Evolutionary conservation across 2,888 invertebrate species (phyloP).

Genomic region (Abrostola tripartita): DNA sequence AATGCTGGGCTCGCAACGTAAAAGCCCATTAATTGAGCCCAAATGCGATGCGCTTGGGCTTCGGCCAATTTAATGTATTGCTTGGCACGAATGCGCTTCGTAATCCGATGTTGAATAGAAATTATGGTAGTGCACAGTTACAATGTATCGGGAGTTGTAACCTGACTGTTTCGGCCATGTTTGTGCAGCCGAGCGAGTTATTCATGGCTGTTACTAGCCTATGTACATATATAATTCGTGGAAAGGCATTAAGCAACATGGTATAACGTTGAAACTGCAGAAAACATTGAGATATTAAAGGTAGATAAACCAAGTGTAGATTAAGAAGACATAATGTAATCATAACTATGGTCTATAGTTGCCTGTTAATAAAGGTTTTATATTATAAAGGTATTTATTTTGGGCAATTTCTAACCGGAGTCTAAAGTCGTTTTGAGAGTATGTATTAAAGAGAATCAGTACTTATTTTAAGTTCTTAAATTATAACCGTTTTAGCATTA

Average conservation of each 20-base stretch:
- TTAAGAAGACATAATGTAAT: too few relatives aligned
- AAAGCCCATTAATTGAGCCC: slow-evolving; percentile 81
- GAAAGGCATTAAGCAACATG: background rate
- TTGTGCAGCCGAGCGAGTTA: background rate
- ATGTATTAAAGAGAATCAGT: too few relatives aligned
- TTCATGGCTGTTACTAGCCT: background rate
- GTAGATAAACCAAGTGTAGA: background rate
- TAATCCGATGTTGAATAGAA: slow-evolving; percentile 78
- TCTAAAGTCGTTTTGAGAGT: too few relatives aligned
- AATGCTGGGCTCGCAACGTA: slow-evolving; percentile 65
- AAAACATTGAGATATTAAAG: slow-evolving; percentile 1
- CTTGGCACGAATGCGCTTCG: slow-evolving; percentile 76
- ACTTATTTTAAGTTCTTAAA: too few relatives aligned
- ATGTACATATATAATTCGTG: background rate
- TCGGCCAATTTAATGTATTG: slow-evolving; percentile 84
- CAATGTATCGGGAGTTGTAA: slow-evolving; percentile 51
- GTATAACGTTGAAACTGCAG: background rate
- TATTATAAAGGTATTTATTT: too few relatives aligned
- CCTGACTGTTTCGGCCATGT: slow-evolving; percentile 13
- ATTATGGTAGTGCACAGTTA: slow-evolving; percentile 66
- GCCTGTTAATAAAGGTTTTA: too few relatives aligned
- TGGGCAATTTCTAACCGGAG: too few relatives aligned
- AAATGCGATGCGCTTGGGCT: slow-evolving; percentile 79
- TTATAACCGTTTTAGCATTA: background rate
- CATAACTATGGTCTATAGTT: too few relatives aligned